Percentiles rank a stretch among this genome's conserved stretches.
These are phyloP conservation scores for Bombus waltoni DNA, from an alignment of 1,140 invertebrate genomes.

Conservation along the genomic window DNA sequence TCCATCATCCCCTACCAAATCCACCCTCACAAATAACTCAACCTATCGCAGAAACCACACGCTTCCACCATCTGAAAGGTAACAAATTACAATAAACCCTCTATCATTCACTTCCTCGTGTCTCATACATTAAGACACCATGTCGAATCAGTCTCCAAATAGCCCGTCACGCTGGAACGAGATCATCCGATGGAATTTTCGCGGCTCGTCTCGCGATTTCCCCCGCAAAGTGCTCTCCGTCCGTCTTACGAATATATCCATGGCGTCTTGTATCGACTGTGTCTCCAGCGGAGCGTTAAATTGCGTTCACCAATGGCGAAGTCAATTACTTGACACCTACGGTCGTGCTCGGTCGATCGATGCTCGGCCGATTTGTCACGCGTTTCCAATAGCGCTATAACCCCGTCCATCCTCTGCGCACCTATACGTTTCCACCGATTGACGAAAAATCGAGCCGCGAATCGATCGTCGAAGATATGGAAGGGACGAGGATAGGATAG, in stretches of 20 bases:
- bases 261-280: constrained; percentile 23
- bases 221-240: background rate
- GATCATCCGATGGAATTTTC: background rate
- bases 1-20: background rate
- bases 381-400: background rate
- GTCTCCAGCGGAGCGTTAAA: constrained; percentile 36
- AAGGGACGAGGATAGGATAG: background rate
- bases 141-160: background rate
- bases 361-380: constrained; percentile 24
- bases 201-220: constrained; percentile 25
- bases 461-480: background rate
- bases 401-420: background rate
- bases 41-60: background rate
- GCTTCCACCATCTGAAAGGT: too few species aligned
- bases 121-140: background rate
- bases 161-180: background rate
- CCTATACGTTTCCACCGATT: background rate
- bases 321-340: constrained; percentile 52
- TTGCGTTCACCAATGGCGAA: constrained; percentile 45
- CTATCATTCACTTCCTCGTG: too few species aligned
- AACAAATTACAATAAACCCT: background rate
- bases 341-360: constrained; percentile 3
- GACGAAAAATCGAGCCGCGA: background rate
- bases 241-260: constrained; percentile 28
- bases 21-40: background rate